phyloP scores from a whole-genome alignment of 2,888 invertebrate species.

The Cecidostiba fungosa region DNA sequence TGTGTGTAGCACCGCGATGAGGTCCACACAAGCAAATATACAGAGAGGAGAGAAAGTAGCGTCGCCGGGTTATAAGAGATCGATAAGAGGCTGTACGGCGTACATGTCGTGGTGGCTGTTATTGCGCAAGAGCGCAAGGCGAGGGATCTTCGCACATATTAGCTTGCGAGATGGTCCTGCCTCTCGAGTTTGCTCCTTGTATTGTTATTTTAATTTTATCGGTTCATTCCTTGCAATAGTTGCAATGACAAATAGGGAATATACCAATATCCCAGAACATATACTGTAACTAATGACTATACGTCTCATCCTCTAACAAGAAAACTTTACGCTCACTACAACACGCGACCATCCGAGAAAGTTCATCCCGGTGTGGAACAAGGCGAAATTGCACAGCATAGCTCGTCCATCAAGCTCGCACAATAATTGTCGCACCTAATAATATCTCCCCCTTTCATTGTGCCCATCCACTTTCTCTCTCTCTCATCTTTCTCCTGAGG shows the following conservation, averaged over 20 bases:
- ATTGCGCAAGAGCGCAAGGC: too few relatives aligned
- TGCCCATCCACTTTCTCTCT: neutral
- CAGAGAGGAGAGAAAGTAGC: constrained; percentile 14
- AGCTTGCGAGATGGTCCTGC: too few relatives aligned
- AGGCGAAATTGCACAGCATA: neutral
- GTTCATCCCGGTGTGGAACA: neutral
- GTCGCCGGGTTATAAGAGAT: neutral
- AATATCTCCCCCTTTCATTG: neutral
- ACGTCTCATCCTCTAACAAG: too few relatives aligned
- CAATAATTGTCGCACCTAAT: neutral
- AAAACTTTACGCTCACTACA: neutral
- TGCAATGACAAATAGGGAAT: too few relatives aligned
- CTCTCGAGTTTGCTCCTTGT: too few relatives aligned
- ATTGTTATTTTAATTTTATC: too few relatives aligned
- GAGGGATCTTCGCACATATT: too few relatives aligned
- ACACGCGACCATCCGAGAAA: neutral
- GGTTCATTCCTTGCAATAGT: too few relatives aligned
- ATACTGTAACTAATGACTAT: too few relatives aligned
- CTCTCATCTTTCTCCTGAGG: neutral
- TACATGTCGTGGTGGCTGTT: neutral
- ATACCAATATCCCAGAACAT: too few relatives aligned
- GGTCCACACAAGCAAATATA: neutral
- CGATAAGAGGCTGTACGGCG: neutral
- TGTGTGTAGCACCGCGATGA: neutral
- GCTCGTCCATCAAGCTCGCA: neutral